These are phyloP conservation scores for Ciconia nigra DNA, from an alignment of 2,797 vertebrate species.

Conservation along the genomic window DNA sequence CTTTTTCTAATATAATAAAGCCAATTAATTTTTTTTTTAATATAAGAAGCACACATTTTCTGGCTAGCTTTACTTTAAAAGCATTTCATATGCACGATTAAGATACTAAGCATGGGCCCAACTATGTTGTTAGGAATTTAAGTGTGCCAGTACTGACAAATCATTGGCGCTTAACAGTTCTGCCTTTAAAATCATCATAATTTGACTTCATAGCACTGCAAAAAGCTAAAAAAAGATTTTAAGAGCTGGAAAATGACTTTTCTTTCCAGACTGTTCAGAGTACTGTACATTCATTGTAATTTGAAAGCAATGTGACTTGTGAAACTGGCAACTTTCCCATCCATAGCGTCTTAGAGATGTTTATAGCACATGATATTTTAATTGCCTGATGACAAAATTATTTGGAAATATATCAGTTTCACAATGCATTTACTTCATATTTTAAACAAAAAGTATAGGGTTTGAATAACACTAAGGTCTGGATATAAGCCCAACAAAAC, in stretches of 20 bases:
- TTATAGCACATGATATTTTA: conserved; percentile 39
- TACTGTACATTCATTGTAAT: conserved; percentile 55
- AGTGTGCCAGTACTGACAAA: conserved; percentile 1
- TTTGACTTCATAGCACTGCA: conserved; percentile 11
- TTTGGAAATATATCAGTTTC: conserved; percentile 1
- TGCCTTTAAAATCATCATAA: conserved; percentile 41
- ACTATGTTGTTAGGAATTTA: background rate
- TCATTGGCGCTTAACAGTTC: background rate
- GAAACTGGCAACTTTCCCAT: conserved; percentile 33
- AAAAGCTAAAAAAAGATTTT: conserved; percentile 51
- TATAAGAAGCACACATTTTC: background rate
- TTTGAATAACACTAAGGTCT: background rate
- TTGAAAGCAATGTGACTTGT: conserved; percentile 12
- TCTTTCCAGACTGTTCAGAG: conserved; percentile 40
- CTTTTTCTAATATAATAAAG: background rate
- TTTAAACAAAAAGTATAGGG: background rate
- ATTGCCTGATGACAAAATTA: conserved; percentile 17
- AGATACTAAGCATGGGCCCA: background rate
- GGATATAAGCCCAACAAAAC: background rate
- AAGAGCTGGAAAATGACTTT: conserved; percentile 40
- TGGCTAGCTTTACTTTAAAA: background rate
- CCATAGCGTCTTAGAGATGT: background rate
- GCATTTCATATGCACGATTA: background rate
- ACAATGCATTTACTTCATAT: background rate
- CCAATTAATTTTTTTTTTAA: background rate